phyloP scores from a whole-genome alignment of 1,140 invertebrate genomes.

The Philopotamus ludificatus region DNA sequence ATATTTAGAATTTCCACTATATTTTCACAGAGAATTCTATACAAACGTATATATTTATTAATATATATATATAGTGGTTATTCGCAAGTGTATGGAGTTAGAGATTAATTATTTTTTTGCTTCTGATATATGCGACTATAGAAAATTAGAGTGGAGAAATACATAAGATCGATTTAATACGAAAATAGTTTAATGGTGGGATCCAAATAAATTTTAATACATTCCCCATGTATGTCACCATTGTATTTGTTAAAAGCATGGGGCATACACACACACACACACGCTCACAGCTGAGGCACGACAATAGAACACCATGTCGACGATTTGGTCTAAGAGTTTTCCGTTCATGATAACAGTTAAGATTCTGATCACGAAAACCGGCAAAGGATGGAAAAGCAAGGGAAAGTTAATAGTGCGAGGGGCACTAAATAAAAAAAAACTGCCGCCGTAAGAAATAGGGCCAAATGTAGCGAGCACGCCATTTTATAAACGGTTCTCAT shows the following conservation, averaged over 20 bases:
- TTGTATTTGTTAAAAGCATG: background rate
- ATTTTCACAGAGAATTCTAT: too few relatives aligned
- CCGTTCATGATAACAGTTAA: constrained; percentile 9
- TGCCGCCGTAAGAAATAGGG: constrained; percentile 12
- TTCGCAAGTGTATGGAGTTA: too few relatives aligned
- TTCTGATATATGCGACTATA: too few relatives aligned
- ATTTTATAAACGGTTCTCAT: background rate
- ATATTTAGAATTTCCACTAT: too few relatives aligned
- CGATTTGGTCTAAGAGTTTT: constrained; percentile 10
- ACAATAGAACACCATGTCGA: background rate
- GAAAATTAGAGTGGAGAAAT: too few relatives aligned
- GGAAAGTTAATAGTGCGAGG: constrained; percentile 24
- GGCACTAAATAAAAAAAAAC: constrained; percentile 6
- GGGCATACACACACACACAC: background rate
- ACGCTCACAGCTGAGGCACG: background rate
- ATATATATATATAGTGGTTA: too few relatives aligned
- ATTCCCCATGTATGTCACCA: too few relatives aligned
- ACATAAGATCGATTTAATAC: too few relatives aligned
- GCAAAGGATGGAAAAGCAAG: constrained; percentile 17
- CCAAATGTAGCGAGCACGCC: background rate
- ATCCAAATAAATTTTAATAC: too few relatives aligned
- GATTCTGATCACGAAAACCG: constrained; percentile 22
- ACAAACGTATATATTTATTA: too few relatives aligned
- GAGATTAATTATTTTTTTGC: too few relatives aligned
- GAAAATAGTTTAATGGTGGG: too few relatives aligned